These are phyloP conservation scores for Menidia menidia DNA, from an alignment of 2,797 vertebrate species.

Conservation along the genomic window DNA sequence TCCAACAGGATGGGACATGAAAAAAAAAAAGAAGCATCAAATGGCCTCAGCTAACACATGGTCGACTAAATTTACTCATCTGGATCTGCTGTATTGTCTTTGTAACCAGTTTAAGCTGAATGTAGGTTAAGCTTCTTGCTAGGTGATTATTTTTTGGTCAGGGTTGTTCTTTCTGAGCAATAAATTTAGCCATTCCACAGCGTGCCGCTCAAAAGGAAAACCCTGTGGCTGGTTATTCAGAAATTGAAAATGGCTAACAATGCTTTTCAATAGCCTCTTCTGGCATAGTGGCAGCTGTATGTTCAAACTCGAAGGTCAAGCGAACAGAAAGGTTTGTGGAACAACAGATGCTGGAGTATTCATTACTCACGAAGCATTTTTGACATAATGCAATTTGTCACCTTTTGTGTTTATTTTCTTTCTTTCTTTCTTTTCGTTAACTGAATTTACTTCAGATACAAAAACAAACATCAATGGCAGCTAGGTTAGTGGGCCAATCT, in stretches of 20 bases:
- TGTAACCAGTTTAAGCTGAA: constrained; percentile 47
- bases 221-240: constrained; percentile 18
- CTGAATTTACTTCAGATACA: no score
- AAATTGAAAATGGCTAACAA: constrained; percentile 6
- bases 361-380: not conserved
- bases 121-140: constrained; percentile 71
- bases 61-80: constrained; percentile 36
- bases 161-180: constrained; percentile 30
- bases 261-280: not conserved
- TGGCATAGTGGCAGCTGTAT: not conserved
- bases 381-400: not conserved
- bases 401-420: constrained; percentile 2
- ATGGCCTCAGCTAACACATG: constrained; percentile 33
- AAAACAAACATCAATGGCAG: not conserved
- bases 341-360: constrained; percentile 2
- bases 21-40: constrained; percentile 26
- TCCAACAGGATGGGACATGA: not conserved
- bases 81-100: constrained; percentile 41
- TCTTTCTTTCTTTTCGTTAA: not conserved
- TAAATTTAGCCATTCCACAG: constrained; percentile 18
- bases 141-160: constrained; percentile 55
- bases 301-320: not conserved
- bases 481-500: not conserved
- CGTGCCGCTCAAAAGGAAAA: constrained; percentile 19
- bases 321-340: constrained; percentile 1